phyloP scores from a whole-genome alignment of 2,888 invertebrate genomes.

The Machimus rusticus region DNA sequence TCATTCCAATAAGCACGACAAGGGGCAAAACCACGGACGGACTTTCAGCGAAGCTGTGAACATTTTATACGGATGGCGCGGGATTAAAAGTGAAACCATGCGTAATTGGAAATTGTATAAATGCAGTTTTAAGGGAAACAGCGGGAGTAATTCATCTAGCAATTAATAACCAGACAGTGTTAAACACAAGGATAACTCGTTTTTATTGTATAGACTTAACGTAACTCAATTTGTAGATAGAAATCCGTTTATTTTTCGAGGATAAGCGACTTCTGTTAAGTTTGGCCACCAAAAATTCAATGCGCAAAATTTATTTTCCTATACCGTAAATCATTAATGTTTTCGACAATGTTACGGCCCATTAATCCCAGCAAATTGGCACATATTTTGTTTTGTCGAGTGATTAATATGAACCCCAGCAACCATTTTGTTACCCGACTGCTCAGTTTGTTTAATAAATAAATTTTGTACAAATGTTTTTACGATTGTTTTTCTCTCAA shows the following conservation, averaged over 20 bases:
- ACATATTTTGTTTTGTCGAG: neutral
- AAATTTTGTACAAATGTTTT: conserved; percentile 41
- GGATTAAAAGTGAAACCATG: neutral
- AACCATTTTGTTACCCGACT: conserved; percentile 1
- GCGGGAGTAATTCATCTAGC: conserved; percentile 22
- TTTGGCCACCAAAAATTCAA: neutral
- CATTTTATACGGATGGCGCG: neutral
- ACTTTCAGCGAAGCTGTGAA: neutral
- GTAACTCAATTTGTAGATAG: conserved; percentile 32
- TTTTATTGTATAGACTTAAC: conserved; percentile 31
- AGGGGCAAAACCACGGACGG: neutral
- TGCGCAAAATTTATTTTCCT: neutral
- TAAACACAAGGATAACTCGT: conserved; percentile 11
- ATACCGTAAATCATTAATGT: neutral
- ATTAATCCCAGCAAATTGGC: neutral
- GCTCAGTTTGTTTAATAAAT: conserved; percentile 33
- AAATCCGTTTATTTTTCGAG: conserved; percentile 25
- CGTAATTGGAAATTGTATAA: conserved; percentile 31
- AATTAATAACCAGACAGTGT: conserved; percentile 25
- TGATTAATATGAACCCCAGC: neutral
- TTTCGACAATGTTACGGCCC: neutral
- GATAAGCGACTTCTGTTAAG: conserved; percentile 19
- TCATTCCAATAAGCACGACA: neutral
- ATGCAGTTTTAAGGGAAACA: neutral
- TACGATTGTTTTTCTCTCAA: conserved; percentile 8